A percentile compares a stretch with the other conserved stretches of the same genome.
phyloP scores from a whole-genome alignment of 2,113 vertebrate species.

The Rousettus leschenaultii region DNA sequence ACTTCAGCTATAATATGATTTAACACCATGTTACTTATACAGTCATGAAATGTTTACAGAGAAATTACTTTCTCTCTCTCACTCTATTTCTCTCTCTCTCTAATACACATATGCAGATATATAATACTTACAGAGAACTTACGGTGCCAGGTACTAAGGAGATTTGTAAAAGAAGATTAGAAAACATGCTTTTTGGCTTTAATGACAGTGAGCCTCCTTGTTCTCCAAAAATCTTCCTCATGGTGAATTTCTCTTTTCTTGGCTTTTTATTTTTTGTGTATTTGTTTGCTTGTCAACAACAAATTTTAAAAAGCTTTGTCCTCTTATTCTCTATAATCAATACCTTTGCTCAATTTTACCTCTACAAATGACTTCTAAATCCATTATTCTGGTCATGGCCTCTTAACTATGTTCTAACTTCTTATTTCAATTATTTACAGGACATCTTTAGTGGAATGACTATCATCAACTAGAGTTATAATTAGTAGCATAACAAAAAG shows the following conservation, averaged over 20 bases:
- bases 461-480: background rate
- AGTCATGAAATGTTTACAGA: background rate
- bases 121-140: background rate
- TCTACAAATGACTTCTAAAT: background rate
- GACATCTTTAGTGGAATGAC: background rate
- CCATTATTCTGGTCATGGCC: background rate
- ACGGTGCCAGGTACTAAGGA: background rate
- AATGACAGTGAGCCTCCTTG: background rate
- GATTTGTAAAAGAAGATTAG: background rate
- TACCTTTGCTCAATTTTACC: background rate
- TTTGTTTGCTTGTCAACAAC: background rate
- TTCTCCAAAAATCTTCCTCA: background rate
- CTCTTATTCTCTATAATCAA: background rate
- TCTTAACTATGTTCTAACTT: background rate
- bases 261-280: background rate
- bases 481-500: background rate
- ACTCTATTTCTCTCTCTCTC: too few relatives aligned
- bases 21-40: background rate
- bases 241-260: background rate
- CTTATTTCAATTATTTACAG: background rate
- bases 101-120: background rate
- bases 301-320: background rate
- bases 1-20: background rate
- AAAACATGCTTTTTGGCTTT: background rate
- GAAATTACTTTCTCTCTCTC: background rate